Base-by-base conservation (phyloP, 2,888 invertebrate genomes). In the Philereme vetulata region DNA sequence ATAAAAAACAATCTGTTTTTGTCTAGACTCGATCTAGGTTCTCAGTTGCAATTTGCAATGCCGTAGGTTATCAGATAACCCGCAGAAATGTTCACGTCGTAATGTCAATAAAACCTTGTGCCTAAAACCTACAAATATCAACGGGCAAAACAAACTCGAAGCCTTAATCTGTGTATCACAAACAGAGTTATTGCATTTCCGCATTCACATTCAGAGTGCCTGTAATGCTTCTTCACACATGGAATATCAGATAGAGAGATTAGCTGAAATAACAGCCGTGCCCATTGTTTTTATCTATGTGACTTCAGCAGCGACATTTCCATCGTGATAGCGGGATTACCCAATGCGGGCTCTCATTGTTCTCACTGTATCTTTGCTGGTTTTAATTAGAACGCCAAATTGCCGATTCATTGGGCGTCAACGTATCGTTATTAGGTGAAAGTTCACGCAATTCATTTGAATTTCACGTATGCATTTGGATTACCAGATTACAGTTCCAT, bases 251-350 rank as follows among this genome's bases (percentile, higher is more conserved):
- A 60, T 64, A 53, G 51, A 56, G 52, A 66, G 74, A 76, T 76
- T 72, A 71, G 64, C 65, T 60, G 67, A 72, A 75, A 78, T 76
- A 78, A 72, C 65, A 70, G 77, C 72, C 78, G 68, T 66, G 62
- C 67, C 75, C 72, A 83, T 82, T 84, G 84, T 84, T 77, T 78
- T 77, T 71, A 74, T 67, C 65, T 65, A 68, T 72, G 67, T 67
- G 72, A 69, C 72, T 75, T 68, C 70, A 69, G 68, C 60, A 58
- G 66, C 57, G 65, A 68, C 77, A 69, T 74, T 76, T 72, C 67
- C 64, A 68, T 66, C 60, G 64, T 60, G 77, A 80, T 79, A 75
- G 73, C 71, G 62, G 64, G 68, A 74, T 80, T 75, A 70, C 72
- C 72, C 70, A 74, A 80, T 77, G 72, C 75, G 76, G 76, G 80